phyloP scores from a whole-genome alignment of 2,797 vertebrate species.

The Linurgus olivaceus region DNA sequence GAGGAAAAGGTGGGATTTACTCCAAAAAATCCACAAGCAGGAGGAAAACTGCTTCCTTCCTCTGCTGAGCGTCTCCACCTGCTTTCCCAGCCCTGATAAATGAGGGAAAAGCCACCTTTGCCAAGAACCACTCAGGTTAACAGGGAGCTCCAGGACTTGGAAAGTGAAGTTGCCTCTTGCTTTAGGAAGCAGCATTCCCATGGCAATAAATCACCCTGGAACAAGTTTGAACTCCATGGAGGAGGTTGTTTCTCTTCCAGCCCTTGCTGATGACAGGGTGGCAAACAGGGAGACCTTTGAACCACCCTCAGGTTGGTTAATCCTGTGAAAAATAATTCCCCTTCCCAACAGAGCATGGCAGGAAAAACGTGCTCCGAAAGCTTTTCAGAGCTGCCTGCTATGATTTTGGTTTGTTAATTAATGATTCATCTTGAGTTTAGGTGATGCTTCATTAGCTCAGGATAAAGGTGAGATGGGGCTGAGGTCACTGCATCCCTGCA shows the following conservation, averaged over 20 bases:
- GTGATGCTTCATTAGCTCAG: background rate
- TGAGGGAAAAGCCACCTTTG: constrained; percentile 7
- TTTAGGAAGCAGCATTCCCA: background rate
- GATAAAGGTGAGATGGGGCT: background rate
- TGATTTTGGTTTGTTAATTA: background rate
- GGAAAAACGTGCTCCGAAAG: background rate
- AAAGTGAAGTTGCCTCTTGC: background rate
- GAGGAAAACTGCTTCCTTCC: background rate
- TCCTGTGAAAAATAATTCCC: background rate
- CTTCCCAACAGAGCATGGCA: background rate
- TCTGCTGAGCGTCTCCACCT: background rate
- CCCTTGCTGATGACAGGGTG: background rate
- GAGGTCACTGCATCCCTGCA: background rate
- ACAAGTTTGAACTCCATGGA: background rate
- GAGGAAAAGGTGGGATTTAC: background rate
- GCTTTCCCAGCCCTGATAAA: constrained; percentile 28
- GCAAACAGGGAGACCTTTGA: background rate
- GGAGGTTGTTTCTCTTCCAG: background rate
- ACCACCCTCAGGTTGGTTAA: background rate
- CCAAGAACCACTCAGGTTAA: background rate
- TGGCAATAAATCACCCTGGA: constrained; percentile 57
- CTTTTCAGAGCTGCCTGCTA: background rate
- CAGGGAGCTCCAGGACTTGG: background rate
- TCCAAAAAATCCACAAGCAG: rapidly evolving
- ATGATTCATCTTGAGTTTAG: background rate